Conservation (phyloP, 2,113 vertebrate species). For the Oxygymnocypris stewartii region DNA sequence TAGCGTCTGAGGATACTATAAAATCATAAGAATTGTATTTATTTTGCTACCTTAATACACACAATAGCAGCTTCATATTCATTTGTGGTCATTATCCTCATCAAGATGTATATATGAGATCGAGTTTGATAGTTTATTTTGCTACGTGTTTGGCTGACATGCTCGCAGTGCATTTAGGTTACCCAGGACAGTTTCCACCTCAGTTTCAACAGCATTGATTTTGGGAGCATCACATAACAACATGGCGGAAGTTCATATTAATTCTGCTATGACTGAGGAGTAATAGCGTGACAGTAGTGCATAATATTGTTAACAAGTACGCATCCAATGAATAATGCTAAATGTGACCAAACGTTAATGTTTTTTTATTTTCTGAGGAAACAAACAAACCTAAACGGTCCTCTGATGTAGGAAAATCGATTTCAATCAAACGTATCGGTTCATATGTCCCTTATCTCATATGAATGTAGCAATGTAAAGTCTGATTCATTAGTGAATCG, state of each 20-base stretch:
- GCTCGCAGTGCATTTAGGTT: not conserved
- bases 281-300: not conserved
- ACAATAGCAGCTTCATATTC: not conserved
- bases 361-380: not conserved
- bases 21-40: not conserved
- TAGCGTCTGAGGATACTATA: not conserved
- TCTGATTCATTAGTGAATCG: not conserved
- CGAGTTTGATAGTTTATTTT: not conserved
- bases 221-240: not conserved
- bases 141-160: not conserved
- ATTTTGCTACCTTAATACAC: not conserved
- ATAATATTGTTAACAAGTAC: not conserved
- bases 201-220: not conserved
- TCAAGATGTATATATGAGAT: not conserved
- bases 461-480: not conserved
- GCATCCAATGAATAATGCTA: not conserved
- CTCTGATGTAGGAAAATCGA: not conserved
- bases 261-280: not conserved
- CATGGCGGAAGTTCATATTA: conserved; percentile 18
- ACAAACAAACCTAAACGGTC: too few relatives aligned
- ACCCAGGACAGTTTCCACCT: not conserved
- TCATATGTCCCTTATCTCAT: not conserved
- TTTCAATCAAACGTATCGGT: not conserved
- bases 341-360: not conserved
- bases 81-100: not conserved